phyloP scores from a whole-genome alignment of 2,888 invertebrate species.

The Marronus borbonicus region DNA sequence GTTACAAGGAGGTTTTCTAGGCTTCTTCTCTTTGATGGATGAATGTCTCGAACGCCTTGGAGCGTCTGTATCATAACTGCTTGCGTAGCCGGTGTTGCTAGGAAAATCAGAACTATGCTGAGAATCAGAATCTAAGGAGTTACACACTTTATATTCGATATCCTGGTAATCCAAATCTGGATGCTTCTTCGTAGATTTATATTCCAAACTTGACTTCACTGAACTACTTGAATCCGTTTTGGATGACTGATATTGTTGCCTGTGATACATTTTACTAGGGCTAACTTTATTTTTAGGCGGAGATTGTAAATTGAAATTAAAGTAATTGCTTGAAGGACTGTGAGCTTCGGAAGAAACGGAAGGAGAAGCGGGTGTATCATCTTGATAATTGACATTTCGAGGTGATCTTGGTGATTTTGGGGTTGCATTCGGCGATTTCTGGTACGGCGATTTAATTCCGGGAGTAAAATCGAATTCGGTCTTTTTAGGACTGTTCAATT shows the following conservation, averaged over 20 bases:
- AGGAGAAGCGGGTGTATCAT: constrained; percentile 55
- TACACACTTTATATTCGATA: constrained; percentile 68
- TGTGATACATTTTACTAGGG: constrained; percentile 59
- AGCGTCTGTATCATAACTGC: constrained; percentile 51
- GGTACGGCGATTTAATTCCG: constrained; percentile 53
- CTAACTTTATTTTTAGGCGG: constrained; percentile 63
- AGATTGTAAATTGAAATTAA: constrained; percentile 65
- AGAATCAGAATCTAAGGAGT: constrained; percentile 66
- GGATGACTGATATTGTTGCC: constrained; percentile 65
- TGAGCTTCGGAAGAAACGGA: constrained; percentile 48
- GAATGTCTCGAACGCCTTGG: constrained; percentile 61
- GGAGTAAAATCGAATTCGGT: constrained; percentile 59
- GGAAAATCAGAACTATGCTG: constrained; percentile 58
- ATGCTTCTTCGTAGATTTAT: constrained; percentile 66
- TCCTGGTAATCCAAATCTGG: constrained; percentile 67
- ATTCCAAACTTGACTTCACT: constrained; percentile 66
- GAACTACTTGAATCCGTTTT: constrained; percentile 66
- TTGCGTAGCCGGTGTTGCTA: constrained; percentile 50
- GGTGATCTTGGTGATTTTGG: constrained; percentile 65
- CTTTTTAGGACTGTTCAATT: constrained; percentile 63
- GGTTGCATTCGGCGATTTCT: constrained; percentile 56
- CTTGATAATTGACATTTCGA: constrained; percentile 59
- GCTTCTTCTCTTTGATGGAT: constrained; percentile 66
- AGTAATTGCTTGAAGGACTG: constrained; percentile 61
- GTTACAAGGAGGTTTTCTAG: constrained; percentile 67